Percentiles rank a stretch among this genome's conserved stretches.
Conservation (phyloP, 2,888 invertebrate genomes). For the Papilio demoleus region DNA sequence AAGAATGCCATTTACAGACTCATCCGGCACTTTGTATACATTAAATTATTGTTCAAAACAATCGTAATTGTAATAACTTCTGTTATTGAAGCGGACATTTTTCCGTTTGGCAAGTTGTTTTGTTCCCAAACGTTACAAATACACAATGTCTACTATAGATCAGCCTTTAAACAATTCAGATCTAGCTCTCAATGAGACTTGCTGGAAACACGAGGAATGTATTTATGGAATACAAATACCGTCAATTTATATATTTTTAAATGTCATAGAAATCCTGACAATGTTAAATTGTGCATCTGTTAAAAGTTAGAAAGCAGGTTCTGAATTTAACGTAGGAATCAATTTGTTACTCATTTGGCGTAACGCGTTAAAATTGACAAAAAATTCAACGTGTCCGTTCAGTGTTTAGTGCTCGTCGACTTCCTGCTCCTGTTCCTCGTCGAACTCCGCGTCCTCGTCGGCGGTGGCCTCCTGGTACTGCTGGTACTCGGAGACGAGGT, state of each 20-base stretch:
- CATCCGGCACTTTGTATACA: conserved; percentile 57
- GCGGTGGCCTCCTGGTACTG: conserved; percentile 96
- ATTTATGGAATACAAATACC: conserved; percentile 63
- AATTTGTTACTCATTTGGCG: conserved; percentile 73
- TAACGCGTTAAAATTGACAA: conserved; percentile 77
- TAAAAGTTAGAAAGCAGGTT: conserved; percentile 81
- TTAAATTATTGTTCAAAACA: conserved; percentile 78
- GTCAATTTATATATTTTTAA: conserved; percentile 53
- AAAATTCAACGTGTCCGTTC: conserved; percentile 33
- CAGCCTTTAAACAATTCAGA: conserved; percentile 76
- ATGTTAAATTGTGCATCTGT: conserved; percentile 77
- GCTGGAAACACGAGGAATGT: conserved; percentile 71
- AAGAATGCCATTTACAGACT: conserved; percentile 29
- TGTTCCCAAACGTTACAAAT: conserved; percentile 62
- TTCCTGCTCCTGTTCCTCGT: conserved; percentile 89
- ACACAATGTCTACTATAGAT: conserved; percentile 65
- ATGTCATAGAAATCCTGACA: conserved; percentile 60
- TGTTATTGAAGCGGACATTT: conserved; percentile 76
- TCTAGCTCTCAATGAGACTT: conserved; percentile 67
- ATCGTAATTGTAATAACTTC: conserved; percentile 72
- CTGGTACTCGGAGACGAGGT: conserved; percentile 95
- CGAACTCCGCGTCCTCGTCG: conserved; percentile 92
- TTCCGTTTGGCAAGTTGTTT: conserved; percentile 62
- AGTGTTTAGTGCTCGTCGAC: conserved; percentile 82
- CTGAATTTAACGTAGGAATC: conserved; percentile 74